Base-by-base conservation (phyloP, 2,888 invertebrate species). In the Ptychoptera albimana region DNA sequence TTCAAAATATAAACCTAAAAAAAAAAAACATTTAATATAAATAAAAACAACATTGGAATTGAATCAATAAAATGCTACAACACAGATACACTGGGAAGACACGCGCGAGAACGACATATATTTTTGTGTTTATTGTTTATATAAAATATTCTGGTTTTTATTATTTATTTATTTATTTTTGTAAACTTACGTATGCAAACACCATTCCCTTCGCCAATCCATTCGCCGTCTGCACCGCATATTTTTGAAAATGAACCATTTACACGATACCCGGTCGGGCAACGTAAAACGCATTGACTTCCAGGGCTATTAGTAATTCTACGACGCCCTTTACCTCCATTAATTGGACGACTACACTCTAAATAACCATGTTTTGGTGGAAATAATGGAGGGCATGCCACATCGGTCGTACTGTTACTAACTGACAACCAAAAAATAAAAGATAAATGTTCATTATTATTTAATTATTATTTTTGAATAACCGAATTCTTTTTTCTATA, bases 201-300 rank as follows among this genome's bases (percentile, higher is more conserved):
- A 31, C 69, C 70, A 45, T 61, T 59, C 39, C 62, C 60, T 9
- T 63, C 60, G 2, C 69, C 69, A 35, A 61, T 55, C 70, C 70
- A 71, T 29, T 57, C 54, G 37, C 70, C 69, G 46, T 60, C 60
- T 8, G 55, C 53, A 37, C 59, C 64, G 51, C 68, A 72, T 43
- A 60, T 62, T 48, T 64, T 60, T 51, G 64, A 61, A 56, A 63
- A 68, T 50, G 61, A 64, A 49, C 63, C 71, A 54, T 56, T 62
- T 45, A 62, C 60, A 49, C 61, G 61, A 40, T 48, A 53, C 36
- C 52, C 51, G 13, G 49, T 49, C 15, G 53, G 69, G 55, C 71
- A 71, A 48, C 64, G 60, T 34, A 71, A 57, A 48, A 59, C 60
- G 51, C 71, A 71, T 50, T 65, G 64, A 16, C 69, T 67, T 11